These are phyloP conservation scores for Aethina tumida DNA, from an alignment of 1,140 invertebrate species.

Conservation along the genomic window DNA sequence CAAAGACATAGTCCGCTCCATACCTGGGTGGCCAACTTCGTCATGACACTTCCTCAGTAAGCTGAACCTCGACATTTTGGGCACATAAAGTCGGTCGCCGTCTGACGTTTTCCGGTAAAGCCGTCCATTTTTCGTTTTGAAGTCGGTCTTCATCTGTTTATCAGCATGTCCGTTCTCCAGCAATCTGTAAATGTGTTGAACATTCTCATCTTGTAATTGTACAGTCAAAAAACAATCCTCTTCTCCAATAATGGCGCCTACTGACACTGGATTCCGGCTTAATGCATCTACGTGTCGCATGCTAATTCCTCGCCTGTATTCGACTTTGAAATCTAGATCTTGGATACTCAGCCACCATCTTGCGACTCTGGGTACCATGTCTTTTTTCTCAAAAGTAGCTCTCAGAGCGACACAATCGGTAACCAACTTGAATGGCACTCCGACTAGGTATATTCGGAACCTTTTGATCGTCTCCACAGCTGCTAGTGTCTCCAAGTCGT, in stretches of 20 bases:
- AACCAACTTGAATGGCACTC: constrained; percentile 21
- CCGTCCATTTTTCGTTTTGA: constrained; percentile 20
- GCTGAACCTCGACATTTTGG: constrained; percentile 22
- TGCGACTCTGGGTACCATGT: constrained; percentile 25
- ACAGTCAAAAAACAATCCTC: constrained; percentile 14
- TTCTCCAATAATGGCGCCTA: constrained; percentile 5
- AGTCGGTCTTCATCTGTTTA: constrained; percentile 17
- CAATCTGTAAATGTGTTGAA: constrained; percentile 2
- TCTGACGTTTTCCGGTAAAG: constrained; percentile 23
- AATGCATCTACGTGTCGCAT: constrained; percentile 30
- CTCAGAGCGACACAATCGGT: constrained; percentile 27
- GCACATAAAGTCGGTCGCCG: constrained; percentile 27
- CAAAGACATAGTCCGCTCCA: constrained; percentile 25
- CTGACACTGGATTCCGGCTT: constrained; percentile 20
- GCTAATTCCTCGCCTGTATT: constrained; percentile 22
- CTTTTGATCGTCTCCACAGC: constrained; percentile 22
- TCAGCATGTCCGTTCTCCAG: not conserved
- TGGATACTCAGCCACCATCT: constrained; percentile 27
- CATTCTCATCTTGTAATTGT: constrained; percentile 15
- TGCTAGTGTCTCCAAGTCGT: constrained; percentile 27
- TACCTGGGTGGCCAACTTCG: constrained; percentile 26
- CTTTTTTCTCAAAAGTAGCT: constrained; percentile 16
- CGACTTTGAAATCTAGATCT: constrained; percentile 27
- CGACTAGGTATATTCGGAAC: constrained; percentile 25
- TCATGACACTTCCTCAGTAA: constrained; percentile 28